Conservation (phyloP, 2,888 invertebrate genomes). For the Acanthopleura granulata region DNA sequence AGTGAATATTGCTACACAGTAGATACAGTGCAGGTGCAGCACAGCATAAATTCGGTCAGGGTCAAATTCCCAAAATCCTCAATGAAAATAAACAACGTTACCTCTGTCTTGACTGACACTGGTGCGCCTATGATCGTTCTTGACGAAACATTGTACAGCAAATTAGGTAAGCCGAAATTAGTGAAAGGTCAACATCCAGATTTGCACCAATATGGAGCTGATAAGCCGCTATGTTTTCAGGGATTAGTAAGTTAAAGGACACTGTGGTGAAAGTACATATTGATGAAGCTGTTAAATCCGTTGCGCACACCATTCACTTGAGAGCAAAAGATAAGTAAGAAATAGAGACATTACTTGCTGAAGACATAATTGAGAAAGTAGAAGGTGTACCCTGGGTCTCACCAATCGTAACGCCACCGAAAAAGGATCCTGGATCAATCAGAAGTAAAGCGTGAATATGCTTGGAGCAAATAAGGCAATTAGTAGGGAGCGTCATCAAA, state of each 20-base stretch:
- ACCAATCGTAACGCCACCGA: slow-evolving; percentile 34
- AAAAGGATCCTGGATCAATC: slow-evolving; percentile 23
- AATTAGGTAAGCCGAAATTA: no score
- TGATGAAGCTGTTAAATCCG: slow-evolving; percentile 37
- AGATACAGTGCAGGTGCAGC: no score
- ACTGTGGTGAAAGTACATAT: no score
- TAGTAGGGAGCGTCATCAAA: slow-evolving; percentile 34
- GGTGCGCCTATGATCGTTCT: slow-evolving; percentile 5
- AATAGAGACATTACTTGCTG: slow-evolving; percentile 30
- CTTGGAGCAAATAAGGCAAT: slow-evolving; percentile 42
- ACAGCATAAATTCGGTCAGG: background rate
- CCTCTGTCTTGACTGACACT: background rate
- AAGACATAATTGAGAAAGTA: slow-evolving; percentile 39
- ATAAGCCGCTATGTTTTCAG: slow-evolving; percentile 17
- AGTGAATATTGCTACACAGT: background rate
- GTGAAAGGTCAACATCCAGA: no score
- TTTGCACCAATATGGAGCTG: background rate
- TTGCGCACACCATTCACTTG: slow-evolving; percentile 33
- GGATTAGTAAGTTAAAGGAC: slow-evolving; percentile 31
- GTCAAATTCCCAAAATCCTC: background rate
- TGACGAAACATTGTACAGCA: slow-evolving; percentile 11
- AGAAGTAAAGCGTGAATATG: slow-evolving; percentile 34
- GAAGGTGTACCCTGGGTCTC: slow-evolving; percentile 38
- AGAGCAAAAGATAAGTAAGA: slow-evolving; percentile 33
- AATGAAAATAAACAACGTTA: background rate